Evolutionary conservation across 2,888 invertebrate species (phyloP).

Genomic region (Sepioteuthis lessoniana): DNA sequence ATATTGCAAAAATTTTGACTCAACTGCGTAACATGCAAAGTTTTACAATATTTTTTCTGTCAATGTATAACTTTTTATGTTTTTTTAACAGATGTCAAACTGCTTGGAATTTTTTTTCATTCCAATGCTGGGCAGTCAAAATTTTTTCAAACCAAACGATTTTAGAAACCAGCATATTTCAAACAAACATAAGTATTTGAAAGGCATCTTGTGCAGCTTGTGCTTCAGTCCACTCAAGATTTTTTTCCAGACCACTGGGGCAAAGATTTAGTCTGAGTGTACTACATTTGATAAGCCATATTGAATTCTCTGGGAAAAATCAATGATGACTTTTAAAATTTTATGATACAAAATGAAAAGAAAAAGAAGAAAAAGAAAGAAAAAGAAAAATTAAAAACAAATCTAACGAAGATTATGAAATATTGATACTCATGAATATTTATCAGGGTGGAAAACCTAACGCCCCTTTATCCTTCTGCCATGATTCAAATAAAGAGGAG

Average conservation of each 20-base stretch:
- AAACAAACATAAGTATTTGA: neutral
- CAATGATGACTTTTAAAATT: slow-evolving; percentile 14
- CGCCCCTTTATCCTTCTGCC: neutral
- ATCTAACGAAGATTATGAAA: neutral
- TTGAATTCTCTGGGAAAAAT: neutral
- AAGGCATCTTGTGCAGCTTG: neutral
- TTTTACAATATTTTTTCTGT: no score
- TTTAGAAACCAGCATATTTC: no score
- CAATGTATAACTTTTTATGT: no score
- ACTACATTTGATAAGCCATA: neutral
- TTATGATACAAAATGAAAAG: neutral
- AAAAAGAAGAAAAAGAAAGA: no score
- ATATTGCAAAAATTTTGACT: no score
- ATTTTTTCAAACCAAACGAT: no score
- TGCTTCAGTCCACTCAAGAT: neutral
- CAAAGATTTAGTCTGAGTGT: neutral
- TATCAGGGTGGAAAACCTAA: neutral
- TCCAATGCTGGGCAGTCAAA: no score
- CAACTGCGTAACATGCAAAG: no score
- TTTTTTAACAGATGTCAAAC: no score
- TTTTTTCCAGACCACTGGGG: neutral
- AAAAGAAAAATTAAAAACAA: neutral
- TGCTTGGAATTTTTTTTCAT: no score
- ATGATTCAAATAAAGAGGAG: neutral
- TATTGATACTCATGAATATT: slow-evolving; percentile 33